Conservation (phyloP, 2,113 vertebrate genomes). For the Sphyrna mokarran region DNA sequence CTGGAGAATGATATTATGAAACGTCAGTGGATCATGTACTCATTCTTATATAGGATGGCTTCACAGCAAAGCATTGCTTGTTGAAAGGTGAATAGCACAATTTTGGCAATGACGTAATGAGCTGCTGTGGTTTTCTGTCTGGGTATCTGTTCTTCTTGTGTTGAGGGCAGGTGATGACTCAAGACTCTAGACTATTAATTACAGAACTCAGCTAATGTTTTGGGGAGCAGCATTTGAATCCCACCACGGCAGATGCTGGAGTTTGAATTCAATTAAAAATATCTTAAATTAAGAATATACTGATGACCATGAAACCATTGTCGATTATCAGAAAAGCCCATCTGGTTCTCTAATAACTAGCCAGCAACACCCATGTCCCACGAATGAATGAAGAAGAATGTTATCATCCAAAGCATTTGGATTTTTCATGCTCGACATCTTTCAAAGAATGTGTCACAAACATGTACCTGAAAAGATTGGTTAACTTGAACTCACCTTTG, state of each 20-base stretch:
- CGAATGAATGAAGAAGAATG: no score
- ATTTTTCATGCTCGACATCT: neutral
- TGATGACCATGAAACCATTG: no score
- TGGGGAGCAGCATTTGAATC: no score
- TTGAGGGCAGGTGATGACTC: neutral
- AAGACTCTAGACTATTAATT: no score
- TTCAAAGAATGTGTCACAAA: neutral
- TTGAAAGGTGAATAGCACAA: neutral
- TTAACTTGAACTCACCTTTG: neutral
- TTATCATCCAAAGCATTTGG: neutral
- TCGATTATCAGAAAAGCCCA: no score
- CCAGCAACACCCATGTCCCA: no score
- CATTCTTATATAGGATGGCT: neutral
- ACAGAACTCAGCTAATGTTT: no score
- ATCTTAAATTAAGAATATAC: no score
- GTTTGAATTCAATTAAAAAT: no score
- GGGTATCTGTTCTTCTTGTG: neutral
- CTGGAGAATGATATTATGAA: neutral
- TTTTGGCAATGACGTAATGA: neutral
- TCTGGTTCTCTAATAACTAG: no score
- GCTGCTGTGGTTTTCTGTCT: neutral
- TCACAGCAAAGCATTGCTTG: neutral
- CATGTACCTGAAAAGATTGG: neutral
- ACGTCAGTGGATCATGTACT: neutral
- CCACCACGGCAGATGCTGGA: no score